Evolutionary conservation across 2,888 invertebrate genomes (phyloP), one percentile per base, ranked within the genome.

Genomic region (Mythimna vitellina): DNA sequence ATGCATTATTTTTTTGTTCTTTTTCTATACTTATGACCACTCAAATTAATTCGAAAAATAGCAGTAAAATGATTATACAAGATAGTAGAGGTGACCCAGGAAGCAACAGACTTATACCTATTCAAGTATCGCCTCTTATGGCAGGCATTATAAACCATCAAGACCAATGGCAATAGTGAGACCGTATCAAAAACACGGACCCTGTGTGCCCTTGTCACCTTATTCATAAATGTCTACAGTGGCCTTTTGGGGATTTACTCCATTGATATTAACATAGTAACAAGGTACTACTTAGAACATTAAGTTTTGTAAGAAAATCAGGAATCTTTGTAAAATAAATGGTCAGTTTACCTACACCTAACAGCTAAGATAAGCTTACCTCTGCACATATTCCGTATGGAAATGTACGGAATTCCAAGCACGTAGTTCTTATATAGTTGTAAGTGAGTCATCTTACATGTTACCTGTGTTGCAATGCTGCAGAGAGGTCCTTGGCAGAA

Each of bases 371-470:
- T 53, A 71, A 65, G 54, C 65, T 51, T 65, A 69, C 64, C 61
- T 71, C 54, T 17, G 56, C 32, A 65, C 32, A 42, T 76, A 71
- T 62, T 65, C 51, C 56, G 25, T 62, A 42, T 42, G 61, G 35
- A 22, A 63, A 46, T 61, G 51, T 61, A 25, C 29, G 51, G 14
- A 62, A 71, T 76, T 61, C 71, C 12, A n/a, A 32, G 54, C 76
- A 76, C 76, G 76, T 76, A 62, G 14, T 76, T 29, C 64, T 62
- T 76, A 65, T 64, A 22, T 65, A 65, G 70, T 76, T 74, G 42
- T 68, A 65, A 76, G 64, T 65, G 60, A 65, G 61, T 32, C 54
- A 70, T 51, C 60, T 65, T 29, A 20, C 46, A 53, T 35, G 54
- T 51, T 64, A 61, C 76, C 54, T 76, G 42, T 56, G 71, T 54